These are phyloP conservation scores for Stramonita haemastoma DNA, from an alignment of 2,888 invertebrate species.

Conservation along the genomic window DNA sequence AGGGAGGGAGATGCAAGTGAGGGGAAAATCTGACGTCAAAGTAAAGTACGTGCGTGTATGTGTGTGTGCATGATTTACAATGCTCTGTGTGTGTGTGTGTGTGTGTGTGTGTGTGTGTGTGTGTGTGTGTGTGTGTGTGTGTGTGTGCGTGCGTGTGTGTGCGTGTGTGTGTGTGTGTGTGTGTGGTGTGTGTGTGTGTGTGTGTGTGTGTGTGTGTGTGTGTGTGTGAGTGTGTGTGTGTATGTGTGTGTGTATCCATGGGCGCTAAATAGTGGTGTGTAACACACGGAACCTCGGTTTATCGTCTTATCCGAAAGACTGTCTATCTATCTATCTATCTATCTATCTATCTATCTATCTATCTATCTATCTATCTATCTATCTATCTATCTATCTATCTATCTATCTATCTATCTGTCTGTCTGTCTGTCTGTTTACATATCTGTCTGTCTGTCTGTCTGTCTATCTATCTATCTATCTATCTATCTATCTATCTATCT, in stretches of 20 bases:
- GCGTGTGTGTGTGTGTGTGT: neutral
- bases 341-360: too few species aligned
- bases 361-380: too few species aligned
- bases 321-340: too few species aligned
- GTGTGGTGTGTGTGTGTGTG: neutral
- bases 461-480: too few species aligned
- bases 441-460: too few species aligned
- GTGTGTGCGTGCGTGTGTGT: conserved; percentile 10
- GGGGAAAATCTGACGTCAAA: neutral
- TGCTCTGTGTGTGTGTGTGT: conserved; percentile 1
- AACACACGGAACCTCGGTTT: too few species aligned
- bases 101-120: neutral
- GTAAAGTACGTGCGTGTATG: neutral
- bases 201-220: conserved; percentile 6
- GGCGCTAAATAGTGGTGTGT: neutral
- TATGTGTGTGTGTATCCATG: conserved; percentile 26
- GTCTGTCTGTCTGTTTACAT: too few species aligned
- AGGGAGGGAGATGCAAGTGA: neutral
- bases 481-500: too few species aligned
- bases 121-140: neutral
- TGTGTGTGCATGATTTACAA: neutral
- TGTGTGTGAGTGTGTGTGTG: neutral
- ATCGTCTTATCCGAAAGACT: too few species aligned
- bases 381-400: too few species aligned
- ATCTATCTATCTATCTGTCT: too few species aligned